A percentile compares a stretch with the other conserved stretches of the same genome.
phyloP scores from a whole-genome alignment of 2,888 invertebrate genomes.

The Teinopalpus imperialis region DNA sequence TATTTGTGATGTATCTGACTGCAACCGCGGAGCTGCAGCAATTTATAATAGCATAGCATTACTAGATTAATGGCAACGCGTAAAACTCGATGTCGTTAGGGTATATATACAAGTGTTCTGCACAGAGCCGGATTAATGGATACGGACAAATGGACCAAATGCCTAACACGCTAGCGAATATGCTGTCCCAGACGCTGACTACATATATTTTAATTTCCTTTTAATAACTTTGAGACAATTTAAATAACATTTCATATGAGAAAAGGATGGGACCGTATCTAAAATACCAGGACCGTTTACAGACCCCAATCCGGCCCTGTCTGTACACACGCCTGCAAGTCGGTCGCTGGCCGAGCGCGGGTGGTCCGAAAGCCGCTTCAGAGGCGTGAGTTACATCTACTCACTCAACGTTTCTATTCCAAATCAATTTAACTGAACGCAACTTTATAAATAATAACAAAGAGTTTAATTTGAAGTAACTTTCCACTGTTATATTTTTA shows the following conservation, averaged over 20 bases:
- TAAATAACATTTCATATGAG: too few species aligned
- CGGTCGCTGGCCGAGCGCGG: slow-evolving; percentile 66
- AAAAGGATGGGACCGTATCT: too few species aligned
- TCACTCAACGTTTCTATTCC: slow-evolving; percentile 50
- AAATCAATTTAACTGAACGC: slow-evolving; percentile 30
- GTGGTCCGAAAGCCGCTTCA: slow-evolving; percentile 67
- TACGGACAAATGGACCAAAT: too few species aligned
- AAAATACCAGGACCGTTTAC: background rate
- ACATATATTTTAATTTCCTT: too few species aligned
- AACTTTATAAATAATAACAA: slow-evolving; percentile 38
- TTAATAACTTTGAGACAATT: too few species aligned
- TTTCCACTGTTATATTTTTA: slow-evolving; percentile 11
- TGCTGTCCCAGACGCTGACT: too few species aligned
- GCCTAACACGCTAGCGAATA: too few species aligned
- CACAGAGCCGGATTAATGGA: background rate
- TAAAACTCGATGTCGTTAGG: slow-evolving; percentile 15
- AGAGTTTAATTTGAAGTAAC: slow-evolving; percentile 44
- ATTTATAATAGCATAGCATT: slow-evolving; percentile 19
- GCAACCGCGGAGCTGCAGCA: slow-evolving; percentile 5
- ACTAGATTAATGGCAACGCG: slow-evolving; percentile 22
- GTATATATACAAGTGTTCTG: slow-evolving; percentile 4
- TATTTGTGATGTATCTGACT: slow-evolving; percentile 7
- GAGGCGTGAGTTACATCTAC: slow-evolving; percentile 73
- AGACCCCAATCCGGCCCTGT: slow-evolving; percentile 25
- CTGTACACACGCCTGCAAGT: slow-evolving; percentile 50